phyloP scores from a whole-genome alignment of 2,113 vertebrate genomes.

The Morone saxatilis region DNA sequence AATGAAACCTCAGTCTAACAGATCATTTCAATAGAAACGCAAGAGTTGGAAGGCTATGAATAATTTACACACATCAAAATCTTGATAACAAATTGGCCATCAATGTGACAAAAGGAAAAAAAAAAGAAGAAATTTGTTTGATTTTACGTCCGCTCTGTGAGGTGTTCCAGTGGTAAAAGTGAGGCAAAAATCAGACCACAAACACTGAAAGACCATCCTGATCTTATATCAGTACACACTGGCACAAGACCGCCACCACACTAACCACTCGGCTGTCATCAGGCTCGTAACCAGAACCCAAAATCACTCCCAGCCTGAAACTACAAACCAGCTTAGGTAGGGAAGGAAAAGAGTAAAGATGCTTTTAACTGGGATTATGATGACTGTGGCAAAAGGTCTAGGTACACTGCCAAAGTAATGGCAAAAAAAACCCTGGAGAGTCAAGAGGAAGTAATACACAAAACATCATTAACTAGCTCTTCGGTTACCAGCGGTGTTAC shows the following conservation, averaged over 20 bases:
- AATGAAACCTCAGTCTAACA: slow-evolving; percentile 70
- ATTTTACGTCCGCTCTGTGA: slow-evolving; percentile 64
- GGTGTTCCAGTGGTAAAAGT: slow-evolving; percentile 75
- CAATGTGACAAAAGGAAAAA: slow-evolving; percentile 52
- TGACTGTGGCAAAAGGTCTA: slow-evolving; percentile 45
- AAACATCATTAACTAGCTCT: slow-evolving; percentile 11
- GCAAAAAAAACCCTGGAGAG: not conserved
- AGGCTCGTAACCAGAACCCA: not conserved
- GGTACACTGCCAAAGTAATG: slow-evolving; percentile 5
- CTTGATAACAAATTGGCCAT: slow-evolving; percentile 71
- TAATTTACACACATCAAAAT: slow-evolving; percentile 82
- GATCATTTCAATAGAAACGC: slow-evolving; percentile 78
- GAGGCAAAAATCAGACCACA: slow-evolving; percentile 73
- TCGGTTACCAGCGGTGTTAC: slow-evolving; percentile 9
- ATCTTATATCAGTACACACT: slow-evolving; percentile 24
- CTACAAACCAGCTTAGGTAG: slow-evolving; percentile 3
- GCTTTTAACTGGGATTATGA: not conserved
- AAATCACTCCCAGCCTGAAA: slow-evolving; percentile 22
- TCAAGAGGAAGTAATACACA: not conserved
- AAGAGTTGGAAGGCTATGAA: slow-evolving; percentile 78
- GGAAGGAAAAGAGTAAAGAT: slow-evolving; percentile 11
- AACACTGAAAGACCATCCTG: slow-evolving; percentile 65
- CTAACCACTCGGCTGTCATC: slow-evolving; percentile 5
- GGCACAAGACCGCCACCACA: not conserved
- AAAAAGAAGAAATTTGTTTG: slow-evolving; percentile 24